phyloP scores from a whole-genome alignment of 2,113 vertebrate genomes.

The Podocnemis expansa region DNA sequence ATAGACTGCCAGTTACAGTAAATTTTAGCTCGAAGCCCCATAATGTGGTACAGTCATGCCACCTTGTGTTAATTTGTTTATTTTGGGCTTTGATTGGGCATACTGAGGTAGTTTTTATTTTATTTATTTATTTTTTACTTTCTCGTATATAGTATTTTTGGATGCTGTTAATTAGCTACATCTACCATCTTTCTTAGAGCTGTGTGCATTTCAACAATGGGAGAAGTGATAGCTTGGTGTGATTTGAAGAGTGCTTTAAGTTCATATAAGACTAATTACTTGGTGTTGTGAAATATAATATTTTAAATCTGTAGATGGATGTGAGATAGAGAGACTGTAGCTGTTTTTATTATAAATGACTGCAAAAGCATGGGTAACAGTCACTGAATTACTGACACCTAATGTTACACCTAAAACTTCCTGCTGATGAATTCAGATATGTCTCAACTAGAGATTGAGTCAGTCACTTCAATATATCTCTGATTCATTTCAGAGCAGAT shows the following conservation, averaged over 20 bases:
- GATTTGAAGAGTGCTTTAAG: neutral
- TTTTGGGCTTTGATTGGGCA: neutral
- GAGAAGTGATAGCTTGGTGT: neutral
- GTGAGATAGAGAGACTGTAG: neutral
- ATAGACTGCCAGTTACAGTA: neutral
- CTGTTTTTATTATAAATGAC: neutral
- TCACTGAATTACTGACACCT: neutral
- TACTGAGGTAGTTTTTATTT: neutral
- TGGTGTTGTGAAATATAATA: rapidly evolving
- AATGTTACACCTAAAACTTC: neutral
- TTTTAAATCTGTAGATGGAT: neutral
- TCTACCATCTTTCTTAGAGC: neutral
- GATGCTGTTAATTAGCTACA: neutral
- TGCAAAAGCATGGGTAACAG: neutral
- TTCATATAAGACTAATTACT: neutral
- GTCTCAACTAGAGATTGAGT: neutral
- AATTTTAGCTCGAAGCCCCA: rapidly evolving
- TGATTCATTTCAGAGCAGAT: neutral
- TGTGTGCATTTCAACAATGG: rapidly evolving
- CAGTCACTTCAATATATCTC: rapidly evolving
- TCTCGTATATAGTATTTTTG: rapidly evolving
- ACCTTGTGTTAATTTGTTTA: conserved; percentile 22
- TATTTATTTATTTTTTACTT: neutral
- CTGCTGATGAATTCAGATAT: neutral
- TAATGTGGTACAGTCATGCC: neutral